Conservation (phyloP, 2,888 invertebrate species). For the Drosophila flavopinicola region DNA sequence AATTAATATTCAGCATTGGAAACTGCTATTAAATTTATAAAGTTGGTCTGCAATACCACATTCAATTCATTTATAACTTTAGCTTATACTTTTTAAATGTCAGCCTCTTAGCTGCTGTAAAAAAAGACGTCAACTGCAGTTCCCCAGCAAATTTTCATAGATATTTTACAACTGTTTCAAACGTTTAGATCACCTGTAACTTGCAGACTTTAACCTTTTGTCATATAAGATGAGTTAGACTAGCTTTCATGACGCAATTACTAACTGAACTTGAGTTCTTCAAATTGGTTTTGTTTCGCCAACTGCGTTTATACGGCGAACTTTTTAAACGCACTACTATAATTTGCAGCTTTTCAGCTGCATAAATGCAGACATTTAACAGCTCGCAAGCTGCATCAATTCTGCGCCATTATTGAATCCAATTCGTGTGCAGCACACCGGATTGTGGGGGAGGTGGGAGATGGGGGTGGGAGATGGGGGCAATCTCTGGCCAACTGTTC, state of each 20-base stretch:
- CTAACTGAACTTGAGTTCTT: constrained; percentile 2
- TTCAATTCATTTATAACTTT: not conserved
- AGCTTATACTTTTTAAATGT: not conserved
- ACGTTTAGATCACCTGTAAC: constrained; percentile 9
- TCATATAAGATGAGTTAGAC: constrained; percentile 4
- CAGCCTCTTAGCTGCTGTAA: not conserved
- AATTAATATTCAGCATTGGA: too few relatives aligned
- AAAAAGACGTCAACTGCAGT: not conserved
- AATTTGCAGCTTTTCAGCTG: constrained; percentile 7
- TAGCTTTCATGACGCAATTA: constrained; percentile 1
- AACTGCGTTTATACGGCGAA: constrained; percentile 33
- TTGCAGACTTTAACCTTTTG: not conserved
- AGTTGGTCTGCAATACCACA: not conserved
- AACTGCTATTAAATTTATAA: too few relatives aligned
- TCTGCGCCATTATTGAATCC: constrained; percentile 42
- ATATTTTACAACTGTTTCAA: not conserved
- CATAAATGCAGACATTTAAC: constrained; percentile 38
- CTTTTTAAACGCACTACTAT: constrained; percentile 6
- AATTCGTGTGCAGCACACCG: constrained; percentile 18
- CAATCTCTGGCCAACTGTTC: constrained; percentile 48
- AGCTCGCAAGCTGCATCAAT: constrained; percentile 34
- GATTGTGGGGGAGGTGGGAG: not conserved
- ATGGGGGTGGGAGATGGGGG: not conserved
- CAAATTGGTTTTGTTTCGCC: constrained; percentile 16
- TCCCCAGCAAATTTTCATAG: not conserved